A percentile compares a stretch with the other conserved stretches of the same genome.
phyloP scores from a whole-genome alignment of 2,113 vertebrate genomes.

The Notiomystis cincta region DNA sequence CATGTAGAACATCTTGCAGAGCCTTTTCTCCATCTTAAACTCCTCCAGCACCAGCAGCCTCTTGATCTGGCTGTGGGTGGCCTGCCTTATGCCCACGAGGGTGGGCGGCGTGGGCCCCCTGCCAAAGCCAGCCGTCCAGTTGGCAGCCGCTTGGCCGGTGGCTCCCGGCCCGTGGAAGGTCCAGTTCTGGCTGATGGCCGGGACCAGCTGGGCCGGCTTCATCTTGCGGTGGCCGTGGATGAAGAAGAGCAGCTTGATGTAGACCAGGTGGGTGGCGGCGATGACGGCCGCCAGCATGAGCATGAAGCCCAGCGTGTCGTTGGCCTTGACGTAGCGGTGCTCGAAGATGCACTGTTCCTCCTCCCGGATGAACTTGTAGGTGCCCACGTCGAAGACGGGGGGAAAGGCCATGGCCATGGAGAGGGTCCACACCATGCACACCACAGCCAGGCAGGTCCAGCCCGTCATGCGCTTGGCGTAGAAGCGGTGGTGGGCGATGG shows the following conservation, averaged over 20 bases:
- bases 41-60: constrained; percentile 93
- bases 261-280: constrained; percentile 89
- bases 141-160: constrained; percentile 92
- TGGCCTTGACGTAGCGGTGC: constrained; percentile 91
- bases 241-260: constrained; percentile 93
- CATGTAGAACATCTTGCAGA: constrained; percentile 97
- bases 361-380: constrained; percentile 88
- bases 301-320: constrained; percentile 93
- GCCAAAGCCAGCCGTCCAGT: constrained; percentile 97
- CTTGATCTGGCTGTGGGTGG: constrained; percentile 83
- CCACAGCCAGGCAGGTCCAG: constrained; percentile 89
- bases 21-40: constrained; percentile 94
- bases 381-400: constrained; percentile 91
- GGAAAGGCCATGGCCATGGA: constrained; percentile 94
- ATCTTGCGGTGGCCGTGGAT: constrained; percentile 96
- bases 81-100: constrained; percentile 90
- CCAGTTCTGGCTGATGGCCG: constrained; percentile 97
- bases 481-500: constrained; percentile 94
- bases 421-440: constrained; percentile 93
- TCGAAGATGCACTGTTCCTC: constrained; percentile 94
- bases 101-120: constrained; percentile 92
- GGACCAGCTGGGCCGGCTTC: constrained; percentile 92
- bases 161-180: constrained; percentile 95
- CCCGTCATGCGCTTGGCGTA: constrained; percentile 92
- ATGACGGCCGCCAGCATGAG: constrained; percentile 90